Conservation (phyloP, 2,797 vertebrate species). For the Pygocentrus nattereri region DNA sequence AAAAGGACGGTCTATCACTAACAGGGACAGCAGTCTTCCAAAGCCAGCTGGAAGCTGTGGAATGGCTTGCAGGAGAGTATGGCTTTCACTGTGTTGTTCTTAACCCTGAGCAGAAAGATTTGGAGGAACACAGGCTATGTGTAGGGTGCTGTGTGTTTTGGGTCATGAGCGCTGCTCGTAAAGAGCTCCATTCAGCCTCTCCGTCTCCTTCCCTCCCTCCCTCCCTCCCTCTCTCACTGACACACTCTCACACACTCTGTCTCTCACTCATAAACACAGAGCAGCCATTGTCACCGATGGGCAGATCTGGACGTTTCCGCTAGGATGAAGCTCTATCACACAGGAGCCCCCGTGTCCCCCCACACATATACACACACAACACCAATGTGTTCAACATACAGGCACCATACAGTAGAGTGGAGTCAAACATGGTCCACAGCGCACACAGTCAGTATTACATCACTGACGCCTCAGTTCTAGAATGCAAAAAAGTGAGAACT, state of each 20-base stretch:
- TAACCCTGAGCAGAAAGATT: not conserved
- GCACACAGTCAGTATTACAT: slow-evolving; percentile 6
- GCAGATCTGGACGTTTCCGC: slow-evolving; percentile 34
- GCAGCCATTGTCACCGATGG: slow-evolving; percentile 56
- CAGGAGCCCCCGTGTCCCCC: slow-evolving; percentile 30
- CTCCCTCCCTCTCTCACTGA: not conserved
- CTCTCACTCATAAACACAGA: slow-evolving; percentile 50
- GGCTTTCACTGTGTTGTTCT: not conserved
- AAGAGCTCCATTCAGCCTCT: slow-evolving; percentile 50
- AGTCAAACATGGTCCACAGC: not conserved
- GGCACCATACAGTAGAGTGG: slow-evolving; percentile 1
- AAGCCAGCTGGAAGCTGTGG: not conserved
- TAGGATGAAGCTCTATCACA: slow-evolving; percentile 33
- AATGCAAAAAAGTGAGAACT: not conserved
- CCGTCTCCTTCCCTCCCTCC: slow-evolving; percentile 19
- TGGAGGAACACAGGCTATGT: slow-evolving; percentile 24
- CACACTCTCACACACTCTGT: slow-evolving; percentile 20
- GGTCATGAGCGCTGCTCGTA: slow-evolving; percentile 36
- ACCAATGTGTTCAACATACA: slow-evolving; percentile 30
- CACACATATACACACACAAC: slow-evolving; percentile 17
- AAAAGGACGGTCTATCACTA: not conserved
- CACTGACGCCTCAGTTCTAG: not conserved
- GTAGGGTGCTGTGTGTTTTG: slow-evolving; percentile 45
- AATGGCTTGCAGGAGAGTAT: not conserved
- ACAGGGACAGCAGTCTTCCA: not conserved